Conservation (phyloP, 1,140 invertebrate genomes). For the Caerostris darwini region DNA sequence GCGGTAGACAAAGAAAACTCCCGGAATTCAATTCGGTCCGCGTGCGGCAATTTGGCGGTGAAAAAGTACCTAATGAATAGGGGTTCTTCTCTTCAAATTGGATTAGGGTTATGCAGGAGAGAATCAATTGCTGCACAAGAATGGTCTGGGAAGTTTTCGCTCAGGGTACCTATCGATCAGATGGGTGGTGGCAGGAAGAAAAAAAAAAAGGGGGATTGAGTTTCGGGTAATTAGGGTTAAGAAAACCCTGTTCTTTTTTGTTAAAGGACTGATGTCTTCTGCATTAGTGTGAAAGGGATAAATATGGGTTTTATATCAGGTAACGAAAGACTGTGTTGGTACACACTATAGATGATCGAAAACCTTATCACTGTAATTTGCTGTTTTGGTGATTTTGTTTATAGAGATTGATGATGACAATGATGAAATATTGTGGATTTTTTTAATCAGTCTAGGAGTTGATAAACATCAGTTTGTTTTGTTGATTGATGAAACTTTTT, state of each 20-base stretch:
- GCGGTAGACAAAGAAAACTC: slow-evolving; percentile 6
- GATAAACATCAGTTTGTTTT: no score
- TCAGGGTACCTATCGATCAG: not conserved
- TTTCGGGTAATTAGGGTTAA: not conserved
- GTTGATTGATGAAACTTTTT: no score
- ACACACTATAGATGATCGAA: no score
- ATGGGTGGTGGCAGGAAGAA: not conserved
- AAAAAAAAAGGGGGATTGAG: not conserved
- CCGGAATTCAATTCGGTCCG: slow-evolving; percentile 15
- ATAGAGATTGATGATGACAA: no score
- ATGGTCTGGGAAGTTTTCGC: not conserved
- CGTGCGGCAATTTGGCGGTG: not conserved
- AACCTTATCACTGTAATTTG: no score
- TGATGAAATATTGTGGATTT: no score
- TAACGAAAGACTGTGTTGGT: not conserved
- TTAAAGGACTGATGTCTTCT: not conserved
- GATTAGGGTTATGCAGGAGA: slow-evolving; percentile 38
- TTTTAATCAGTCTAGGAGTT: no score
- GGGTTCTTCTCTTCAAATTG: slow-evolving; percentile 40
- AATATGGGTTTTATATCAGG: not conserved
- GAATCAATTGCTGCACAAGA: not conserved
- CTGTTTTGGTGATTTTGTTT: no score
- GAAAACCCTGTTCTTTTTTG: not conserved
- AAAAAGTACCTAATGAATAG: slow-evolving; percentile 41
- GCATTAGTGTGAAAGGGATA: not conserved